Evolutionary conservation across 2,888 invertebrate genomes (phyloP).

Genomic region (Lasioglossum zephyrum): DNA sequence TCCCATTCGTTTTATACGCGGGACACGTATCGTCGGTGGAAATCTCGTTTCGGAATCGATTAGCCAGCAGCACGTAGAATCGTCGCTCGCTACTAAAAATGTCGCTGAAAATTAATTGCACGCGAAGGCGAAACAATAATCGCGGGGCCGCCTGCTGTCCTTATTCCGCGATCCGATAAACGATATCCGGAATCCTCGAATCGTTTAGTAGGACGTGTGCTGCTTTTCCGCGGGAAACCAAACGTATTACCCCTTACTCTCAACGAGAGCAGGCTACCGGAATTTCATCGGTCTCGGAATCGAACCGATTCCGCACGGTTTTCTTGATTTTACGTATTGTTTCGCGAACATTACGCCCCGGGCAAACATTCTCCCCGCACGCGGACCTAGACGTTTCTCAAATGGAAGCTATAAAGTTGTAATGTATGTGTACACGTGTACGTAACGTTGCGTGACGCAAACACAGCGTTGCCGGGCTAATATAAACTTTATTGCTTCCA

Average conservation of each 20-base stretch:
- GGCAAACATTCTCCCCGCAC: background rate
- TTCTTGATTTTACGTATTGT: background rate
- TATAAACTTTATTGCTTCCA: slow-evolving; percentile 39
- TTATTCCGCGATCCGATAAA: slow-evolving; percentile 36
- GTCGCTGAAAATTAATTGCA: slow-evolving; percentile 77
- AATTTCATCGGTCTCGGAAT: background rate
- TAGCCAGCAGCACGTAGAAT: slow-evolving; percentile 39
- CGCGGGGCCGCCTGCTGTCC: slow-evolving; percentile 57
- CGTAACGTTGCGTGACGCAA: slow-evolving; percentile 49
- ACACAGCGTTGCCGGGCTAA: slow-evolving; percentile 29
- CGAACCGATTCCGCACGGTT: background rate
- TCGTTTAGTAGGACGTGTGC: background rate
- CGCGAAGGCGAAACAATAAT: slow-evolving; percentile 76
- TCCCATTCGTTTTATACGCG: slow-evolving; percentile 27
- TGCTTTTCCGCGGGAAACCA: background rate
- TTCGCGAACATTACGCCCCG: background rate
- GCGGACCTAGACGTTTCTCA: slow-evolving; percentile 8
- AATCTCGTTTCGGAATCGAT: slow-evolving; percentile 63
- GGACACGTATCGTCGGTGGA: slow-evolving; percentile 59
- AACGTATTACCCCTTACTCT: background rate
- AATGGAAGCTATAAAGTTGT: slow-evolving; percentile 43
- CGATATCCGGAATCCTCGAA: slow-evolving; percentile 1
- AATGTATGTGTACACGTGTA: slow-evolving; percentile 17
- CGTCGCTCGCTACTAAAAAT: slow-evolving; percentile 66
- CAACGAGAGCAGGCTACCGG: background rate